These are phyloP conservation scores for Lordiphosa mommai DNA, from an alignment of 1,140 invertebrate genomes.

Conservation along the genomic window DNA sequence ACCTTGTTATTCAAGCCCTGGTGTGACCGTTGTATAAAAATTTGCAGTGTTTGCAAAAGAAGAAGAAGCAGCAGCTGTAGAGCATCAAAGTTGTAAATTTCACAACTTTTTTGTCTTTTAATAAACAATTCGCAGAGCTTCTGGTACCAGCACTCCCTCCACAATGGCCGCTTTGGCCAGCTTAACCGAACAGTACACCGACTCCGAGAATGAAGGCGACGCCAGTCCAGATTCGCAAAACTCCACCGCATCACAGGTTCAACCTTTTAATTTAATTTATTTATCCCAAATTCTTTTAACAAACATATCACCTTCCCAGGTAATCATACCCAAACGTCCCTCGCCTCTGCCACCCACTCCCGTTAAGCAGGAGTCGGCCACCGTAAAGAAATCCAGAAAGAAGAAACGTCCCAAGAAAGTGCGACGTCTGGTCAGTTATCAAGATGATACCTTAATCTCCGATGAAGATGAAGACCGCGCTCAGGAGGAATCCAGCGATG, in stretches of 20 bases:
- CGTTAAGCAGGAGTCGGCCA: slow-evolving; percentile 27
- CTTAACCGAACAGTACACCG: slow-evolving; percentile 90
- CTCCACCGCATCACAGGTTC: slow-evolving; percentile 60
- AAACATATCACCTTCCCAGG: slow-evolving; percentile 20
- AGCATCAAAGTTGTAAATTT: no score
- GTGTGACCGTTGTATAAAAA: no score
- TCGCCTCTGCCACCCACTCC: slow-evolving; percentile 49
- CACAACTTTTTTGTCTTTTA: no score
- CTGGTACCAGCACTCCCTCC: no score
- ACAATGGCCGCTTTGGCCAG: slow-evolving; percentile 84
- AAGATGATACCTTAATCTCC: slow-evolving; percentile 89
- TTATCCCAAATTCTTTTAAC: not conserved
- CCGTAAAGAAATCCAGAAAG: slow-evolving; percentile 30
- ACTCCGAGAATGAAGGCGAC: slow-evolving; percentile 89
- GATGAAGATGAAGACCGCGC: slow-evolving; percentile 82
- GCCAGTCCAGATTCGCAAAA: slow-evolving; percentile 76
- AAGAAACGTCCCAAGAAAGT: slow-evolving; percentile 73
- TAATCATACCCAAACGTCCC: slow-evolving; percentile 64
- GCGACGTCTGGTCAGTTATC: slow-evolving; percentile 86
- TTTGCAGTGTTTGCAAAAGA: no score
- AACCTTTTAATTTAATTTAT: not conserved
- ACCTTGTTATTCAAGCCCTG: no score
- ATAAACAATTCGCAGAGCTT: no score
- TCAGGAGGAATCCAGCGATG: slow-evolving; percentile 25
- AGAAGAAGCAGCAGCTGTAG: no score